Conservation (phyloP, 2,113 vertebrate genomes). For the Lophochroa leadbeateri region DNA sequence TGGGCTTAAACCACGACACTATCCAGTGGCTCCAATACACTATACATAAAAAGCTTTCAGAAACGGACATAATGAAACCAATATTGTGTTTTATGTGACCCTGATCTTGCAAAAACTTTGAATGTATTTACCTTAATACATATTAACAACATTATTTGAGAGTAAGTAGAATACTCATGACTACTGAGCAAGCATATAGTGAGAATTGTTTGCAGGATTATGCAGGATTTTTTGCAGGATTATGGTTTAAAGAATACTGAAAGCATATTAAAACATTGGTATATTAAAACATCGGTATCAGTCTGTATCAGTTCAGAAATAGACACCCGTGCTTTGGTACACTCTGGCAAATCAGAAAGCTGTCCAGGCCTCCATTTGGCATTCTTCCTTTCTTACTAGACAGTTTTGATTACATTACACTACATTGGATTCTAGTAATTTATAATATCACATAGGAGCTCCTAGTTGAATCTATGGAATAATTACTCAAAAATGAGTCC, state of each 20-base stretch:
- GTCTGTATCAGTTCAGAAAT: not conserved
- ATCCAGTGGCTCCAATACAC: not conserved
- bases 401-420: not conserved
- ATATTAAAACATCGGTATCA: accelerated
- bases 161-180: not conserved
- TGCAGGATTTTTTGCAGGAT: not conserved
- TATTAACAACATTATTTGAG: not conserved
- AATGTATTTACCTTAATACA: not conserved
- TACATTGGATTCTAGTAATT: not conserved
- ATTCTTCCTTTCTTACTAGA: not conserved
- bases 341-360: not conserved
- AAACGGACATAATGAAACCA: not conserved
- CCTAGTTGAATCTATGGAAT: not conserved
- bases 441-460: not conserved
- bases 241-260: not conserved
- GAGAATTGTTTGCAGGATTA: not conserved
- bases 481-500: not conserved
- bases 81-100: not conserved
- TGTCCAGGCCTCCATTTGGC: not conserved
- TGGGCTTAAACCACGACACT: not conserved
- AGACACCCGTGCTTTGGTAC: not conserved
- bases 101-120: not conserved
- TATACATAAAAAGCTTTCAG: not conserved
- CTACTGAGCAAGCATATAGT: not conserved
- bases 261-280: not conserved